Percentiles rank a stretch among this genome's conserved stretches.
These are phyloP conservation scores for Actinemys pallida DNA, from an alignment of 2,113 vertebrate species.

Conservation along the genomic window DNA sequence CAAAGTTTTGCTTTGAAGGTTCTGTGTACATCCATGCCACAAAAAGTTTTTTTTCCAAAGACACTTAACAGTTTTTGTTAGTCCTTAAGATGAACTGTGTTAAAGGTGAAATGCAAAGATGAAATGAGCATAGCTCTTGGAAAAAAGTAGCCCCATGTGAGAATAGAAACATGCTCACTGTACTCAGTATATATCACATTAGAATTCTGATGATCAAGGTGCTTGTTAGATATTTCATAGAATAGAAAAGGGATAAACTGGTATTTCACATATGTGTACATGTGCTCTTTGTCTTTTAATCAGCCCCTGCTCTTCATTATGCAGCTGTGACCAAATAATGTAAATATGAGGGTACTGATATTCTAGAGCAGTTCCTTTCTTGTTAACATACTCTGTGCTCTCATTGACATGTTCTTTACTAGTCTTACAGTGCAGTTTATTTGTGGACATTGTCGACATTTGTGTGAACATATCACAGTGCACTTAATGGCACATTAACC, in stretches of 20 bases:
- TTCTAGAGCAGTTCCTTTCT: not conserved
- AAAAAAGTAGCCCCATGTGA: not conserved
- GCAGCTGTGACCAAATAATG: not conserved
- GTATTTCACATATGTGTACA: not conserved
- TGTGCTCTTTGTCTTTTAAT: not conserved
- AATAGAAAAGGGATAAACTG: not conserved
- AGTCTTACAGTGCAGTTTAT: not conserved
- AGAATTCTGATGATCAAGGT: accelerated
- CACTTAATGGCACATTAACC: not conserved
- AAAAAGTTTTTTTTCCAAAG: not conserved
- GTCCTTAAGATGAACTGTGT: not conserved
- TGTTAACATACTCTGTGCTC: not conserved
- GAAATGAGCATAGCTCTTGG: not conserved
- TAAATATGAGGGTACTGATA: not conserved
- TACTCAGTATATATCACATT: accelerated
- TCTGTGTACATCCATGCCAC: accelerated
- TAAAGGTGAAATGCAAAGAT: not conserved
- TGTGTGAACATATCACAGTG: not conserved
- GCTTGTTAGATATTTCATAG: accelerated
- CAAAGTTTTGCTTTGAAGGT: not conserved
- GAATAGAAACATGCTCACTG: accelerated
- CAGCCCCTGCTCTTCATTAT: not conserved
- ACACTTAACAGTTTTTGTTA: not conserved
- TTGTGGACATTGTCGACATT: not conserved
- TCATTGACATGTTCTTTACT: not conserved